phyloP scores from a whole-genome alignment of 2,113 vertebrate genomes.

The Centropus unirufus region DNA sequence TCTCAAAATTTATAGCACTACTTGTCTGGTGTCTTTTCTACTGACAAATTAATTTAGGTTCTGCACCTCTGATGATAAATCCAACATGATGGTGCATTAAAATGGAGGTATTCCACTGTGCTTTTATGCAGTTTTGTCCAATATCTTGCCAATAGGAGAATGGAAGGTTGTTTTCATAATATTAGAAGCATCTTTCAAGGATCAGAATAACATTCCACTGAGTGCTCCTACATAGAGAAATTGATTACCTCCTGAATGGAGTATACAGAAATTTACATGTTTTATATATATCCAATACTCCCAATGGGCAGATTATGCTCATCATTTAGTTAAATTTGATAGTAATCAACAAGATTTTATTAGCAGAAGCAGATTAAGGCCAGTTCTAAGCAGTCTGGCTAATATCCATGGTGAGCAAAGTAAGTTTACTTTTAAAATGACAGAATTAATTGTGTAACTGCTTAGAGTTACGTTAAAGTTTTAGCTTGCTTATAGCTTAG shows the following conservation, averaged over 20 bases:
- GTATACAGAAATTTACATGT: background rate
- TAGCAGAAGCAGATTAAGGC: background rate
- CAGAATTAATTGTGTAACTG: too few relatives aligned
- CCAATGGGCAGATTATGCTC: background rate
- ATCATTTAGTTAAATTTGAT: background rate
- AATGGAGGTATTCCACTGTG: background rate
- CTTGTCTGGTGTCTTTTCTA: background rate
- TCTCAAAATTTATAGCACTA: background rate
- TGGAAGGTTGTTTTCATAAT: background rate
- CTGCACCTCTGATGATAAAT: background rate
- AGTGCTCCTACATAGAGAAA: background rate
- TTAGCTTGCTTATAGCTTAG: too few relatives aligned
- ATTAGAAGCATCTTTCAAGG: background rate
- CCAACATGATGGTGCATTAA: background rate
- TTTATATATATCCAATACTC: background rate
- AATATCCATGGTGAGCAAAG: background rate
- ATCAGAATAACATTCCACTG: background rate
- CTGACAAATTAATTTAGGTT: background rate
- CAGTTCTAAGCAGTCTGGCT: background rate
- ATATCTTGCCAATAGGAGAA: background rate
- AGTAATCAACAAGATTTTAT: background rate
- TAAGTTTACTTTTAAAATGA: too few relatives aligned
- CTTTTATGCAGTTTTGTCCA: background rate
- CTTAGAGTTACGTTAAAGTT: too few relatives aligned
- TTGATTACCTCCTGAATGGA: background rate